Conservation (phyloP, 2,797 vertebrate species). For the Smutsia temminckii region DNA sequence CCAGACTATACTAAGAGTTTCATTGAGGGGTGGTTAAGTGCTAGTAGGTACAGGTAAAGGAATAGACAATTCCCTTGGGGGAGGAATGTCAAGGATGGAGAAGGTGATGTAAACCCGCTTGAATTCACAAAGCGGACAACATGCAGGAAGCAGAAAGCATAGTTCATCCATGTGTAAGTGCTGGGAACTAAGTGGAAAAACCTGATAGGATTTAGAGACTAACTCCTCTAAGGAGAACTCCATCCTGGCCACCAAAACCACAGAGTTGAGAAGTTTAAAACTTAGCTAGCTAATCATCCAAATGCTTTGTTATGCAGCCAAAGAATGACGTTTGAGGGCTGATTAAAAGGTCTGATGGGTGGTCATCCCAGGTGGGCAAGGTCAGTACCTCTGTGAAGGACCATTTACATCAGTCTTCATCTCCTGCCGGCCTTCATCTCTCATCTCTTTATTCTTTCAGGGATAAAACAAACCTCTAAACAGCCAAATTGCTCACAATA, state of each 20-base stretch:
- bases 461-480: not conserved
- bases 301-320: fast-evolving
- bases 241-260: not conserved
- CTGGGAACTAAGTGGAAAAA: not conserved
- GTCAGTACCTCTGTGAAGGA: not conserved
- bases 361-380: not conserved
- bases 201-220: not conserved
- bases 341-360: fast-evolving
- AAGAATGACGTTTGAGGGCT: not conserved
- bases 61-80: no score
- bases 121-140: not conserved
- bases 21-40: not conserved
- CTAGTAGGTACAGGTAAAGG: not conserved
- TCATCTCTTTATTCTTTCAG: not conserved
- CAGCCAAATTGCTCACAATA: not conserved
- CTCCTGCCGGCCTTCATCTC: not conserved
- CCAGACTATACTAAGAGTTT: not conserved
- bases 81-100: not conserved
- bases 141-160: not conserved
- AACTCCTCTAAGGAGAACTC: not conserved
- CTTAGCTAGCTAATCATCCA: fast-evolving
- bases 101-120: not conserved
- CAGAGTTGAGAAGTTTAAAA: not conserved
- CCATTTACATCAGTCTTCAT: not conserved
- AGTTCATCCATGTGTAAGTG: fast-evolving